These are phyloP conservation scores for Pseudomyrmex cubaensis DNA, from an alignment of 1,140 invertebrate genomes.

Conservation along the genomic window DNA sequence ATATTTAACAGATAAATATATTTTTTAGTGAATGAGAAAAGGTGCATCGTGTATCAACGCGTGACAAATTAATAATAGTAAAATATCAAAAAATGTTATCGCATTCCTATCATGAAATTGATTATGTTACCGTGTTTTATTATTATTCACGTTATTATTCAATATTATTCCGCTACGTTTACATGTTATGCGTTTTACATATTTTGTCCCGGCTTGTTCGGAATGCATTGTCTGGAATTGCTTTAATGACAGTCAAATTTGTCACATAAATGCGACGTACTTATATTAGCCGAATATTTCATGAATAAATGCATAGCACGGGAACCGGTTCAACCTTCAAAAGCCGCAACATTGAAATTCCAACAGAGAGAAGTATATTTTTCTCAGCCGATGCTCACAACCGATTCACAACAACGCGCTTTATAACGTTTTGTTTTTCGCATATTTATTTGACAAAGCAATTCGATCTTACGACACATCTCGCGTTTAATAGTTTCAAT, in stretches of 20 bases:
- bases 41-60: background rate
- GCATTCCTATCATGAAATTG: constrained; percentile 29
- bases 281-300: constrained; percentile 46
- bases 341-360: constrained; percentile 28
- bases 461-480: background rate
- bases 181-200: constrained; percentile 23
- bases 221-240: constrained; percentile 24
- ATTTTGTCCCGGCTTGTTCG: constrained; percentile 12
- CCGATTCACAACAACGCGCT: background rate
- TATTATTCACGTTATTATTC: constrained; percentile 22
- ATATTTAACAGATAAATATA: no score
- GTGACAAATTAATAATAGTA: constrained; percentile 15
- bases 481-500: background rate
- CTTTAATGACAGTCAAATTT: constrained; percentile 54
- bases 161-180: background rate
- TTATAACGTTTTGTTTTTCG: background rate
- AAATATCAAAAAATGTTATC: constrained; percentile 11
- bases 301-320: constrained; percentile 48
- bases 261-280: constrained; percentile 29
- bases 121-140: constrained; percentile 18
- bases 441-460: background rate
- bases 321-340: constrained; percentile 9
- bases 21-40: no score
- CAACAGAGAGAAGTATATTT: background rate
- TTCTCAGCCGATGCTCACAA: constrained; percentile 5